A percentile compares a stretch with the other conserved stretches of the same genome.
phyloP scores from a whole-genome alignment of 2,113 vertebrate species.

The Pampusana beccarii region DNA sequence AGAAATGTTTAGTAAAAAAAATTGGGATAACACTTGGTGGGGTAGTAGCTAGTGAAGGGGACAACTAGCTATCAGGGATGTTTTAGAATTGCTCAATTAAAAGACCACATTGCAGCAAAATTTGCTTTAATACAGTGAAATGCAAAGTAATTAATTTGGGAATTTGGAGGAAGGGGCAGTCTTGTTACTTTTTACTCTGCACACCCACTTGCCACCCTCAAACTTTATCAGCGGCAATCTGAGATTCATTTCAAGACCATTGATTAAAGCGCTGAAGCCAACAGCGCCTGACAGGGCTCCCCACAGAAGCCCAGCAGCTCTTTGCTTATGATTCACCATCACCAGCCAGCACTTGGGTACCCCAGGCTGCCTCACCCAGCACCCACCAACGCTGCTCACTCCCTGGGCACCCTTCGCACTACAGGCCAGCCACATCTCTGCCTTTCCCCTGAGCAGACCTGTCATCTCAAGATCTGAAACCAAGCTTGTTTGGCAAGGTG shows the following conservation, averaged over 20 bases:
- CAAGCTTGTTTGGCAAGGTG: background rate
- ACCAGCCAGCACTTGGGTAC: background rate
- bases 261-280: accelerated
- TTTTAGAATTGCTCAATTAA: background rate
- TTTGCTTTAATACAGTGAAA: background rate
- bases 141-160: background rate
- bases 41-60: background rate
- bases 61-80: background rate
- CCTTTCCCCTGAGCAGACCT: background rate
- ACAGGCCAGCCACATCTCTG: background rate
- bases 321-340: background rate
- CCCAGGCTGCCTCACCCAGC: accelerated
- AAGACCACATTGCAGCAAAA: background rate
- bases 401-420: accelerated
- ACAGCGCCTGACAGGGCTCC: accelerated
- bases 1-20: background rate
- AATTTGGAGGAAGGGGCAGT: background rate
- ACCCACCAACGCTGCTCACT: background rate
- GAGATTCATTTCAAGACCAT: background rate
- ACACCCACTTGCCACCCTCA: background rate
- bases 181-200: background rate
- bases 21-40: background rate
- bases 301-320: background rate
- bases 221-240: accelerated
- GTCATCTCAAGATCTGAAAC: background rate